phyloP scores from a whole-genome alignment of 1,140 invertebrate genomes.

The Calosoma granatense region DNA sequence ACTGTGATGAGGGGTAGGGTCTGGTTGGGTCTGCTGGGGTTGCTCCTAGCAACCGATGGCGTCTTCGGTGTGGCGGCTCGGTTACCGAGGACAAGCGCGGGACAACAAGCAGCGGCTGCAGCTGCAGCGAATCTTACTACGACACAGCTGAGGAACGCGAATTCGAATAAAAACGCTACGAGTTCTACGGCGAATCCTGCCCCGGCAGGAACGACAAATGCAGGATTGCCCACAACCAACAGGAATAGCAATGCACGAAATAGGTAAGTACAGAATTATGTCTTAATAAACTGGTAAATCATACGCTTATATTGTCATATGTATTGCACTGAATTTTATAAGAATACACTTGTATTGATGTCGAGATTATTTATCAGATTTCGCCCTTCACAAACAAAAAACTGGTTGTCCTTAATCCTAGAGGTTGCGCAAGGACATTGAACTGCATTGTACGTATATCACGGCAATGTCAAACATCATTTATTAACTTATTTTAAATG shows the following conservation, averaged over 20 bases:
- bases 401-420: no score
- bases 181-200: slow-evolving; percentile 16
- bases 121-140: slow-evolving; percentile 29
- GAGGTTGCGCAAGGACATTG: no score
- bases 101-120: slow-evolving; percentile 29
- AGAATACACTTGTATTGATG: no score
- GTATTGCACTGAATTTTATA: no score
- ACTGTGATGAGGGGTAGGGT: slow-evolving; percentile 27
- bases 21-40: slow-evolving; percentile 24
- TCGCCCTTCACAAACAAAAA: no score
- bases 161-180: slow-evolving; percentile 13
- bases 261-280: slow-evolving; percentile 1
- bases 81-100: slow-evolving; percentile 32
- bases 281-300: no score
- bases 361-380: no score
- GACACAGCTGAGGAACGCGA: slow-evolving; percentile 22
- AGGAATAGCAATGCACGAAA: background rate
- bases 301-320: no score
- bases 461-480: no score
- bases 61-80: slow-evolving; percentile 22
- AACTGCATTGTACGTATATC: no score
- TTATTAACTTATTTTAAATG: no score
- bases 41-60: slow-evolving; percentile 14
- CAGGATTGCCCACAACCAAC: background rate
- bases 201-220: slow-evolving; percentile 16